Evolutionary conservation across 2,797 vertebrate species (phyloP), one percentile per base, ranked within the genome.

Genomic region (Mus caroli): DNA sequence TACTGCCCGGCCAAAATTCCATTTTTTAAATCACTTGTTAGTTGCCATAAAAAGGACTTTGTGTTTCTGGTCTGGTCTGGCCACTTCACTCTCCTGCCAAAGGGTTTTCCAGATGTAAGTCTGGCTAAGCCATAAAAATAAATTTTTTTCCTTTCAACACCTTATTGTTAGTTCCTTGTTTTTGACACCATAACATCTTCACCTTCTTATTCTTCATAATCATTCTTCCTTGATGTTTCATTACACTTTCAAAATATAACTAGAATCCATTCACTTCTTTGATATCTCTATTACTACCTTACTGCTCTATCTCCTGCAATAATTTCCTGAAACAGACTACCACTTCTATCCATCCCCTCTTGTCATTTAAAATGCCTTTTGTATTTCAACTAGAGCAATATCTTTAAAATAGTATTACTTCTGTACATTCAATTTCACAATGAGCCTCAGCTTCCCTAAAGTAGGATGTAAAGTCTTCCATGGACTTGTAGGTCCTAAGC

Each of bases 371-470:
- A 95, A 43, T 75, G 1, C 1, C 79, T 79, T 10, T 73, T 64
- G 9, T 87, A 2, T 87, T 52, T 43, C 1, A 91, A n/a, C 40
- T 60, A 92, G 12, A 87, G 31, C 11, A 20, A 43, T 78, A 56
- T 43, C 83, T 95, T 91, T 24, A 75, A 86, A 86, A 22, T 56
- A 2, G n/a, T 26, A 56, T 90, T 87, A 85, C 22, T 85, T 5
- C 1, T 34, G 17, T 78, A 22, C 26, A 83, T 50, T 94, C n/a
- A 83, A 75, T 88, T 92, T 13, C 62, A 91, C 62, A 43, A 0
- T 83, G 75, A 69, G 26, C 78, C 88, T 24, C 3, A 56, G 76
- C 50, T 28, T 95, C 56, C 76, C 73, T 94, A 80, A 83, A 92
- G 84, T 76, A 67, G 87, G 86, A 52, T 8, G 2, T 15, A 46